phyloP scores from a whole-genome alignment of 2,797 vertebrate species.

The Brachymystax lenok region DNA sequence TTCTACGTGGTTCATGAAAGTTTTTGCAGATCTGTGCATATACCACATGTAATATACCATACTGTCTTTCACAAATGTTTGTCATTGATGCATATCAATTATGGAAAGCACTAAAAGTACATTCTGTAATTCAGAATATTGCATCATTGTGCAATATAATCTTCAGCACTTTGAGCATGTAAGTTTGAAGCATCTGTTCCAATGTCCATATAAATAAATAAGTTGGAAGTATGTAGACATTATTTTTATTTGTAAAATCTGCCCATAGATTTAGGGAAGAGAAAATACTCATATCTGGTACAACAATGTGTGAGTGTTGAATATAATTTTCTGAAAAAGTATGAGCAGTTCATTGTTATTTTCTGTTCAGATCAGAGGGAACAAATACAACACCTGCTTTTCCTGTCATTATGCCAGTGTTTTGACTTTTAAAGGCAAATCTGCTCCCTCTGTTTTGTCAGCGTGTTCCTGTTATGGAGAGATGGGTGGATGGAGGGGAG shows the following conservation, averaged over 20 bases:
- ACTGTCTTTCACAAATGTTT: conserved; percentile 14
- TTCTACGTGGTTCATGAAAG: neutral
- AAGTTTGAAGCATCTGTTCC: neutral
- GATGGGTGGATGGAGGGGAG: neutral
- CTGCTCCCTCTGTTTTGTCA: conserved; percentile 63
- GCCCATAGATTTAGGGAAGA: neutral
- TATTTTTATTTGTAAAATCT: neutral
- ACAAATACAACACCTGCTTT: conserved; percentile 60
- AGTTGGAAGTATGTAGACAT: neutral
- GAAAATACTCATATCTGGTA: neutral
- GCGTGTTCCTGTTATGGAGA: conserved; percentile 27
- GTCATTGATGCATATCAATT: conserved; percentile 9
- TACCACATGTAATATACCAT: conserved; percentile 33
- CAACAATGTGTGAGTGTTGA: neutral
- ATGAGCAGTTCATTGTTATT: conserved; percentile 48
- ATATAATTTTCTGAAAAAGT: conserved; percentile 28
- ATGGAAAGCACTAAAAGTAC: conserved; percentile 2
- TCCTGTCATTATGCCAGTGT: conserved; percentile 69
- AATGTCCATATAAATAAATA: neutral
- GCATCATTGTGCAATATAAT: neutral
- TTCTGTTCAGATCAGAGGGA: conserved; percentile 61
- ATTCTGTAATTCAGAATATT: conserved; percentile 5
- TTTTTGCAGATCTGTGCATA: neutral
- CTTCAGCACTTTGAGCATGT: neutral
- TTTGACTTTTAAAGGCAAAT: conserved; percentile 61